Base-by-base conservation (phyloP, 92 coral and sea anemone species). In the Isaurus tuberculatus region DNA sequence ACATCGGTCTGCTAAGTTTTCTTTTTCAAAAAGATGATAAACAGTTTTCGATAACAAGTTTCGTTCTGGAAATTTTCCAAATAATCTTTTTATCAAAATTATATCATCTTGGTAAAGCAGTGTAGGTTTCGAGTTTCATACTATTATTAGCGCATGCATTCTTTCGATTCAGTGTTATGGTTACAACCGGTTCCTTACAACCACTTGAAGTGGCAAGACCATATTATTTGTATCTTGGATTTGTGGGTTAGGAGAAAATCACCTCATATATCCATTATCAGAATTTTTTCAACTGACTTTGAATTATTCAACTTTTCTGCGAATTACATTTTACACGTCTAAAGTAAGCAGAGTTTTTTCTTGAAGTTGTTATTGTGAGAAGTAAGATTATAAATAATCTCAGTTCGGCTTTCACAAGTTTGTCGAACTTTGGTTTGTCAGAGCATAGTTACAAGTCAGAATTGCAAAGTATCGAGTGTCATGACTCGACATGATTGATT, bases 151-250 rank as follows among this genome's bases (percentile, higher is more conserved):
- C 2, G 14, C 6, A 22, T 22, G 63, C 14, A 63, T 26, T 25
- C 34, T 63, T 26, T 43, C 44, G 37, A 42, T 11, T 23, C 78
- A 22, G 20, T 26, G 75, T 70, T 70, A 70, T 70, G 75, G 75
- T 70, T 37, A 40, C 75, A 17, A 0, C 23, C 25, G 19, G 28
- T 20, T 37, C n/a, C 51, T 16, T 16, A 26, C 1, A 26, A 16
- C 17, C 69, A 4, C 31, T 10, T 13, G 2, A 27, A 13, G 16
- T 63, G n/a, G n/a, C n/a, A n/a, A n/a, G n/a, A n/a, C n/a, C n/a
- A n/a, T n/a, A n/a, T n/a, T n/a, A n/a, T n/a, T n/a, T n/a, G n/a
- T n/a, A n/a, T n/a, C n/a, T n/a, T n/a, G 9, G 27, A 57, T 57
- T 57, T 57, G 30, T 19, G 65, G 65, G 19, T 23, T 57, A 27